Conservation (phyloP, 2,797 vertebrate genomes). For the Perdix hodgsoniae region DNA sequence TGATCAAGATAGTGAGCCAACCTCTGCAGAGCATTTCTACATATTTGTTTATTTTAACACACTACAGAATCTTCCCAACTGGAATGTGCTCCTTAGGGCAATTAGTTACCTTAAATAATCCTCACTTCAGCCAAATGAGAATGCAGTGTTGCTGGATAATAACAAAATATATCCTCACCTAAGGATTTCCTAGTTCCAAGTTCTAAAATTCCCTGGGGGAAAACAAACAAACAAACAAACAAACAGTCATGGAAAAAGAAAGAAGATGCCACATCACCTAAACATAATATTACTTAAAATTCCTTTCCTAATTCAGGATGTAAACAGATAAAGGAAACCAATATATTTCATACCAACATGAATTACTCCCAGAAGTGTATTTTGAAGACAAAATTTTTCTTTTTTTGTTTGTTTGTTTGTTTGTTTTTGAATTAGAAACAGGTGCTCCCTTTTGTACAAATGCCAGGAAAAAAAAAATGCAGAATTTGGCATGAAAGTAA, state of each 20-base stretch:
- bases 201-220: background rate
- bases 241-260: background rate
- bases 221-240: background rate
- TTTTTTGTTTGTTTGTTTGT: background rate
- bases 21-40: background rate
- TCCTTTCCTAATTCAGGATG: background rate
- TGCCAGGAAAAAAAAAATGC: conserved; percentile 5
- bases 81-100: background rate
- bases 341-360: background rate
- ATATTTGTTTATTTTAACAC: conserved; percentile 8
- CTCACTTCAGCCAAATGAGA: background rate
- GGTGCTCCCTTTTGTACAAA: background rate
- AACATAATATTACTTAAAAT: background rate
- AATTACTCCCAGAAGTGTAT: background rate
- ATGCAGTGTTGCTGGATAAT: background rate
- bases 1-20: background rate
- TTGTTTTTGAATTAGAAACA: background rate
- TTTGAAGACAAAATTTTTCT: background rate
- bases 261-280: background rate
- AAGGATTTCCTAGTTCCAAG: background rate
- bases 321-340: background rate
- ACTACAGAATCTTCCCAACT: background rate
- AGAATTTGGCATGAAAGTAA: conserved; percentile 9
- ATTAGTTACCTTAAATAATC: conserved; percentile 9
- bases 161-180: background rate